A percentile compares a stretch with the other conserved stretches of the same genome.
Evolutionary conservation across 2,888 invertebrate genomes (phyloP).

Genomic region (Drosophila kambysellisi): DNA sequence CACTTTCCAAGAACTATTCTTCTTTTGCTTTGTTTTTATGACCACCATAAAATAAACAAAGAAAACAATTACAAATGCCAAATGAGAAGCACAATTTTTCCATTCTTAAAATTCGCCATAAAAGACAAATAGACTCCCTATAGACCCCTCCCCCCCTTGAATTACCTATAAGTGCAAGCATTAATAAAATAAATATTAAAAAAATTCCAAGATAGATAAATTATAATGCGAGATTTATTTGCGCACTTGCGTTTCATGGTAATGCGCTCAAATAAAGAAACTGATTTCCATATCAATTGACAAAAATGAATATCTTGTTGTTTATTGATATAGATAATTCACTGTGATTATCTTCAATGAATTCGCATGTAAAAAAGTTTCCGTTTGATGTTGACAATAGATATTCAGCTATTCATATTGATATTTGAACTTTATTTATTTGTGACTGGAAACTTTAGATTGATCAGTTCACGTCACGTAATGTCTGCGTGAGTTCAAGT

Average conservation of each 20-base stretch:
- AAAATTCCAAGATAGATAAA: constrained; percentile 28
- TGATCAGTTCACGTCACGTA: constrained; percentile 19
- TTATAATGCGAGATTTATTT: constrained; percentile 39
- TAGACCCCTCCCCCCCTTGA: background rate
- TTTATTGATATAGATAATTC: constrained; percentile 68
- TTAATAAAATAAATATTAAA: constrained; percentile 30
- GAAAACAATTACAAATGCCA: constrained; percentile 61
- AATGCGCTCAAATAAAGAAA: constrained; percentile 46
- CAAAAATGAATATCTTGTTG: constrained; percentile 31
- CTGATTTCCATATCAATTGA: constrained; percentile 19
- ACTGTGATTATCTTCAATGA: constrained; percentile 62
- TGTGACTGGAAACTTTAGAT: constrained; percentile 24
- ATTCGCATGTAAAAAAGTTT: constrained; percentile 65
- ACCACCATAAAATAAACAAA: constrained; percentile 50
- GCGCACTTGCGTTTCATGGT: constrained; percentile 49
- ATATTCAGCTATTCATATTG: constrained; percentile 23
- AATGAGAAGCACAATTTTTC: constrained; percentile 65
- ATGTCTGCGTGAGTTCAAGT: constrained; percentile 44
- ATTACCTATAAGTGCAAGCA: constrained; percentile 32
- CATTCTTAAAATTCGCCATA: constrained; percentile 43
- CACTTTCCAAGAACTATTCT: background rate
- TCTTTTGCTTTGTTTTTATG: background rate
- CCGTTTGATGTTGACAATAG: constrained; percentile 29
- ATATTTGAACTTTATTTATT: constrained; percentile 27
- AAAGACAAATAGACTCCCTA: constrained; percentile 17